Evolutionary conservation across 2,797 vertebrate species (phyloP).

Genomic region (Xenops minutus): DNA sequence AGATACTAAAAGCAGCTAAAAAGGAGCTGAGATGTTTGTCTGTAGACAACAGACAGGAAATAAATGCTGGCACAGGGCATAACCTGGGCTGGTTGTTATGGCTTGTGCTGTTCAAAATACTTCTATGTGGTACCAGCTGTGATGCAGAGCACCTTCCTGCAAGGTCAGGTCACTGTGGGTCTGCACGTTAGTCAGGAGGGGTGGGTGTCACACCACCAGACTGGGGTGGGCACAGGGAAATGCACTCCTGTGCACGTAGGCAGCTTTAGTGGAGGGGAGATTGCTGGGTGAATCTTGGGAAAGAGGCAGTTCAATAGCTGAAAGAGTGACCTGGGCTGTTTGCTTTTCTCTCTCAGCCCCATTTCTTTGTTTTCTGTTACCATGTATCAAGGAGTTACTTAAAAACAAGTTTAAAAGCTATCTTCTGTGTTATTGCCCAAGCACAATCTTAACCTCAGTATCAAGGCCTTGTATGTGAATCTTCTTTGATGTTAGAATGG

Average conservation of each 20-base stretch:
- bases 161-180: neutral
- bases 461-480: neutral
- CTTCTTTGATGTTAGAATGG: neutral
- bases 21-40: neutral
- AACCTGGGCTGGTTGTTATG: neutral
- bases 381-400: neutral
- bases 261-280: neutral
- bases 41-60: neutral
- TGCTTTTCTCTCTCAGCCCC: neutral
- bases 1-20: neutral
- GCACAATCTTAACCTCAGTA: neutral
- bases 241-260: neutral
- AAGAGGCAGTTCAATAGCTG: neutral
- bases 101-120: neutral
- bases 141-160: neutral
- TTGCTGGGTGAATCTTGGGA: neutral
- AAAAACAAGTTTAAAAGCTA: neutral
- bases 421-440: neutral
- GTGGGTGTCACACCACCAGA: neutral
- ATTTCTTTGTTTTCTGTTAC: neutral
- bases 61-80: neutral
- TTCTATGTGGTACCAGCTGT: neutral
- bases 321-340: neutral
- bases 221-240: neutral
- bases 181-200: accelerated